Conservation (phyloP, 2,797 vertebrate genomes). For the Hipposideros larvatus region DNA sequence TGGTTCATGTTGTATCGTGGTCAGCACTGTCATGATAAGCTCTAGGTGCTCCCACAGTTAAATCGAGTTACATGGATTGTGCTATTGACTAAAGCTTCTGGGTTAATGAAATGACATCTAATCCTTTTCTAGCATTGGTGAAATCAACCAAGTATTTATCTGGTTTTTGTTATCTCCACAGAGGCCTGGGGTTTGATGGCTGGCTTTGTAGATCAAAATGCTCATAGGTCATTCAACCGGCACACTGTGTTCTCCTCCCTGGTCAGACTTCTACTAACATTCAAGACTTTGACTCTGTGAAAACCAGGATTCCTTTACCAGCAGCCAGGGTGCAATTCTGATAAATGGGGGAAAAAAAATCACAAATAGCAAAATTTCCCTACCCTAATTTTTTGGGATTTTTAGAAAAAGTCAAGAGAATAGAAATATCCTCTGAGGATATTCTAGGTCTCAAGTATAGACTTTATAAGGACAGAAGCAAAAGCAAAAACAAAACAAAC, state of each 20-base stretch:
- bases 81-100: background rate
- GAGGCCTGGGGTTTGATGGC: background rate
- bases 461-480: background rate
- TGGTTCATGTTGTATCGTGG: background rate
- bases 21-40: fast-evolving
- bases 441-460: background rate
- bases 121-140: background rate
- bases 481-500: background rate
- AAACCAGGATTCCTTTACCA: background rate
- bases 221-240: background rate
- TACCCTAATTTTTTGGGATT: background rate
- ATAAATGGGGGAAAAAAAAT: background rate
- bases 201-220: background rate
- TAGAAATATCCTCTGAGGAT: background rate
- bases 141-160: background rate
- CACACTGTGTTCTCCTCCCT: background rate
- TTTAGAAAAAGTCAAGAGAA: background rate
- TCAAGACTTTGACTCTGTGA: background rate
- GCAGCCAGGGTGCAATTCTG: background rate
- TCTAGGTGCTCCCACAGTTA: background rate
- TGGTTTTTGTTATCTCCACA: background rate
- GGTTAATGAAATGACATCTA: background rate
- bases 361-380: background rate
- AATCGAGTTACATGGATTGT: background rate
- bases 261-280: background rate